Conservation (phyloP, 2,888 invertebrate species). For the Diarsia brunnea region DNA sequence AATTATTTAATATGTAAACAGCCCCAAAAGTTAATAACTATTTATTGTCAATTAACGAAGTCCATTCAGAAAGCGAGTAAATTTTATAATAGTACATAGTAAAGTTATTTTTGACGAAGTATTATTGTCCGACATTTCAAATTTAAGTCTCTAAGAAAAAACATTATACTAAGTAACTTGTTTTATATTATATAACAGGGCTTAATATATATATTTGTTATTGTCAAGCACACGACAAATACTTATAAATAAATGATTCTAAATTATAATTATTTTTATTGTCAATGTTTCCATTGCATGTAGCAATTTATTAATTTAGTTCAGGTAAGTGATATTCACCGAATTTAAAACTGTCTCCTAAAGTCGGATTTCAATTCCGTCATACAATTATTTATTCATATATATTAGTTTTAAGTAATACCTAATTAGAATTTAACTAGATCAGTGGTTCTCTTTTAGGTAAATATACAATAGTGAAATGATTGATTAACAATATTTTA, state of each 20-base stretch:
- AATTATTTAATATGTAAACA: slow-evolving; percentile 69
- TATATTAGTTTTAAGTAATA: slow-evolving; percentile 28
- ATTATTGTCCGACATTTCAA: slow-evolving; percentile 60
- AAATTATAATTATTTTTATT: slow-evolving; percentile 69
- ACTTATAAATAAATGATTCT: slow-evolving; percentile 48
- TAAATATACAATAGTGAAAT: slow-evolving; percentile 20
- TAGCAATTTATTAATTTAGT: slow-evolving; percentile 40
- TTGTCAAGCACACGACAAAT: slow-evolving; percentile 66
- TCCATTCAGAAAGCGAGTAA: slow-evolving; percentile 66
- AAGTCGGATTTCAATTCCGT: slow-evolving; percentile 45
- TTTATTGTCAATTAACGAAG: slow-evolving; percentile 64
- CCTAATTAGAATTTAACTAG: slow-evolving; percentile 31
- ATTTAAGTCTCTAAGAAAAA: slow-evolving; percentile 53
- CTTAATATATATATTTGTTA: slow-evolving; percentile 59
- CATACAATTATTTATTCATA: slow-evolving; percentile 18
- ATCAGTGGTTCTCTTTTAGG: slow-evolving; percentile 39
- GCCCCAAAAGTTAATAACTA: slow-evolving; percentile 73
- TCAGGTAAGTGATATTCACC: slow-evolving; percentile 6
- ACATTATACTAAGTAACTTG: slow-evolving; percentile 43
- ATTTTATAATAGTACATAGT: slow-evolving; percentile 52
- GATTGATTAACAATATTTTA: slow-evolving; percentile 10
- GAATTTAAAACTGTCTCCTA: slow-evolving; percentile 28
- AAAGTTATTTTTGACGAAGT: slow-evolving; percentile 56
- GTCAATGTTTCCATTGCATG: slow-evolving; percentile 73
- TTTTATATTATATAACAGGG: slow-evolving; percentile 48